Evolutionary conservation across 2,797 vertebrate species (phyloP), one percentile per base, ranked within the genome.

Genomic region (Pangasius sanitwongsei): DNA sequence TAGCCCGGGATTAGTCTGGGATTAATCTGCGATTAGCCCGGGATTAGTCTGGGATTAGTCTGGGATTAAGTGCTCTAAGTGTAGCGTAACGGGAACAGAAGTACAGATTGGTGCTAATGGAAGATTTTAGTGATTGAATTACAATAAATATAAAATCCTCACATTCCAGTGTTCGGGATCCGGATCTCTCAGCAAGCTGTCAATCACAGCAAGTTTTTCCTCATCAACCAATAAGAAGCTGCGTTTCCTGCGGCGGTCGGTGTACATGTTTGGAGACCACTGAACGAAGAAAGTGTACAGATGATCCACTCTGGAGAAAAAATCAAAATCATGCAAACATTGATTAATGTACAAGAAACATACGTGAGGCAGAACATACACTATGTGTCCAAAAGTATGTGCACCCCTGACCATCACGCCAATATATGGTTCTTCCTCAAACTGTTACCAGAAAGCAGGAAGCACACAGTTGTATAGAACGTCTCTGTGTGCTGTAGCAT

Each of bases 281-380:
- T 57, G 67, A 41, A 72, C 69, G 67, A 86, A 86, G 69, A 86
- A 86, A 2, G 84, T 86, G 69, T 86, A 86, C 44, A 86, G 84
- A 57, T 86, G 84, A 86, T 86, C 84, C 84, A 86, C 69, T 86
- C 84, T 86, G 53, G 41, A 31, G 31, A 20, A 81, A 37, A 53
- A 37, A 84, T 1, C 59, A 69, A 6, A n/a, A 84, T 67, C 63
- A 50, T 57, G 18, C 77, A 55, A 5, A 23, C 6, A 18, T 20
- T 55, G 53, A 53, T 20, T 31, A 44, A 25, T 12, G 1, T 48
- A 50, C 4, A 12, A 7, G n/a, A 28, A 1, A 75, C 72, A 77
- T 13, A 15, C 23, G 6, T 3, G 2, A 67, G 4, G 34, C n/a
- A 75, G 41, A 25, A 75, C 37, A 77, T 13, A 15, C 23, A 77